phyloP scores from a whole-genome alignment of 2,888 invertebrate genomes.

The Scaptomyza tumidula region DNA sequence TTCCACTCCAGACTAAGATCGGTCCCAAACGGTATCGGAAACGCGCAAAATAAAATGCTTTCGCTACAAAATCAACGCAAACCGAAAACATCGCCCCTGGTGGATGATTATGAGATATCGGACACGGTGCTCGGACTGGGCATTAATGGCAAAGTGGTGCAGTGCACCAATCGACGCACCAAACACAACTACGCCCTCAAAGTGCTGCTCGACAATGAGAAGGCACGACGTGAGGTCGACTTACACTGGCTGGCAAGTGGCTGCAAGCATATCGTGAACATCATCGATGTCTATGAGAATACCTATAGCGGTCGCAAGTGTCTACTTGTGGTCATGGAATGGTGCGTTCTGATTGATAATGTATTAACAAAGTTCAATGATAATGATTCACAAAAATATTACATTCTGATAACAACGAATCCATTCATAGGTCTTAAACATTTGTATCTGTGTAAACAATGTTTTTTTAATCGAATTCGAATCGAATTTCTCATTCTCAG shows the following conservation, averaged over 20 bases:
- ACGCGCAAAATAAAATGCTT: conserved; percentile 51
- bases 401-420: too few species aligned
- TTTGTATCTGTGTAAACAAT: too few species aligned
- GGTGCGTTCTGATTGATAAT: conserved; percentile 86
- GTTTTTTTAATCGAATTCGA: too few species aligned
- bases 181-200: conserved; percentile 95
- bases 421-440: too few species aligned
- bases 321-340: conserved; percentile 99
- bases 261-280: conserved; percentile 96
- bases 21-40: background rate
- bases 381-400: too few species aligned
- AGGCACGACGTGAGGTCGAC: conserved; percentile 97
- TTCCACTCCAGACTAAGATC: conserved; percentile 12
- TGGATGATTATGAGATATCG: conserved; percentile 96
- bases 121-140: conserved; percentile 97
- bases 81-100: conserved; percentile 92
- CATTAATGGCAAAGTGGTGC: conserved; percentile 99
- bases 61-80: conserved; percentile 74
- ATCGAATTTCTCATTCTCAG: conserved; percentile 82
- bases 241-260: conserved; percentile 97
- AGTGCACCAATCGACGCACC: conserved; percentile 92
- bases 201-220: conserved; percentile 95
- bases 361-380: background rate
- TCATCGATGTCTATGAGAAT: conserved; percentile 97
- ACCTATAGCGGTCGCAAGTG: conserved; percentile 96